Evolutionary conservation across 1,140 invertebrate species (phyloP).

Genomic region (Ceratosolen solmsi): DNA sequence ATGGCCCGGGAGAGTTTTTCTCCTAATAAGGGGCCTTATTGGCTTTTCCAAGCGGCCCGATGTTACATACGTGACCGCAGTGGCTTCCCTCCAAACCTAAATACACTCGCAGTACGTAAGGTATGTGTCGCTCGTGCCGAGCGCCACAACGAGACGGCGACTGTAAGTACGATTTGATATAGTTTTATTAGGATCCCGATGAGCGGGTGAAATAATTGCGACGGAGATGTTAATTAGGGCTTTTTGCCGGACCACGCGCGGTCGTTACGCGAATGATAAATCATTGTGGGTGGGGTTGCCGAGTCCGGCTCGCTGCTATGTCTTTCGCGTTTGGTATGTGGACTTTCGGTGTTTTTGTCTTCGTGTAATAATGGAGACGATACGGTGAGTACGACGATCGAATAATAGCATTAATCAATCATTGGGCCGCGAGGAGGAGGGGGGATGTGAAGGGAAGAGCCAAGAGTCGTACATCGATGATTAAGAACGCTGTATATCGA

Average conservation of each 20-base stretch:
- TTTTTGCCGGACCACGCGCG: not conserved
- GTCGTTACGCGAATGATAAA: slow-evolving; percentile 29
- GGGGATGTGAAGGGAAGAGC: too few species aligned
- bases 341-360: not conserved
- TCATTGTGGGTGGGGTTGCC: not conserved
- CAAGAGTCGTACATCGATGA: not conserved
- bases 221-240: slow-evolving; percentile 48
- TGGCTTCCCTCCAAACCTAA: slow-evolving; percentile 30
- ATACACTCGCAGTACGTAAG: not conserved
- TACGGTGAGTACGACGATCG: not conserved
- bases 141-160: not conserved
- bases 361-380: not conserved
- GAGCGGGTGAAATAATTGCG: slow-evolving; percentile 35
- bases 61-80: not conserved
- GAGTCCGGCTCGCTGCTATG: too few species aligned
- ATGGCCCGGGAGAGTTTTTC: slow-evolving; percentile 32
- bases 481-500: not conserved
- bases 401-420: slow-evolving; percentile 3
- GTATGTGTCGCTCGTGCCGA: not conserved
- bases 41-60: not conserved
- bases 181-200: not conserved
- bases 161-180: not conserved
- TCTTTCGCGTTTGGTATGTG: too few species aligned
- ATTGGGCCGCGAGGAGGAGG: not conserved
- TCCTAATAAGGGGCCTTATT: slow-evolving; percentile 61